A percentile compares a stretch with the other conserved stretches of the same genome.
Conservation (phyloP, 2,113 vertebrate genomes). For the Meles meles region DNA sequence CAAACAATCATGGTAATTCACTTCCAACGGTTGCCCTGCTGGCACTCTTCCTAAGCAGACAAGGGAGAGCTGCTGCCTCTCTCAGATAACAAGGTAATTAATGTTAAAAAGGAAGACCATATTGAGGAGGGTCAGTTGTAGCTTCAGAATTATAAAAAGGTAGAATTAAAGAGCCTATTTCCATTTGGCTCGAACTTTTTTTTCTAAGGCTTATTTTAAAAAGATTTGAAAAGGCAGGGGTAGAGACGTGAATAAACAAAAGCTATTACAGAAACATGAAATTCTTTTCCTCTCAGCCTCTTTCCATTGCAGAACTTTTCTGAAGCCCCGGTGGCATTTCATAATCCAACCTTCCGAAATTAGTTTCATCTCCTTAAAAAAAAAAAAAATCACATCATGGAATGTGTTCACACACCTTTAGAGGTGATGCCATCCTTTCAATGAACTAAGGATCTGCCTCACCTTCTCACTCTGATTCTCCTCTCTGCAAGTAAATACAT, state of each 20-base stretch:
- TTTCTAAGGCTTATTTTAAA: constrained; percentile 63
- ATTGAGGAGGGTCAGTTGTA: constrained; percentile 67
- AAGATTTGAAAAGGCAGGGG: constrained; percentile 51
- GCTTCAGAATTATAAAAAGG: constrained; percentile 67
- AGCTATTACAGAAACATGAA: constrained; percentile 51
- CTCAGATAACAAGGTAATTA: constrained; percentile 78
- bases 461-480: neutral
- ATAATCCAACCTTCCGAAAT: constrained; percentile 43
- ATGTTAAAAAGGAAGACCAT: constrained; percentile 68
- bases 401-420: neutral
- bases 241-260: constrained; percentile 60
- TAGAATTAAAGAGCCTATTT: constrained; percentile 59
- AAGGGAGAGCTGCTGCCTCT: constrained; percentile 69
- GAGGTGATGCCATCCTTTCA: neutral
- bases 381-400: neutral
- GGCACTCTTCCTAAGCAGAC: constrained; percentile 66
- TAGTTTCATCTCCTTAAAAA: constrained; percentile 9
- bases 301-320: constrained; percentile 23
- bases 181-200: constrained; percentile 39
- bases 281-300: constrained; percentile 53
- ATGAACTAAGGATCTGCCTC: neutral
- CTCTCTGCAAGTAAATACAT: neutral
- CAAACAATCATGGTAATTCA: constrained; percentile 73
- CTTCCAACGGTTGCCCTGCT: constrained; percentile 66
- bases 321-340: constrained; percentile 1